Conservation (phyloP, 2,888 invertebrate genomes). For the Autographa gamma region DNA sequence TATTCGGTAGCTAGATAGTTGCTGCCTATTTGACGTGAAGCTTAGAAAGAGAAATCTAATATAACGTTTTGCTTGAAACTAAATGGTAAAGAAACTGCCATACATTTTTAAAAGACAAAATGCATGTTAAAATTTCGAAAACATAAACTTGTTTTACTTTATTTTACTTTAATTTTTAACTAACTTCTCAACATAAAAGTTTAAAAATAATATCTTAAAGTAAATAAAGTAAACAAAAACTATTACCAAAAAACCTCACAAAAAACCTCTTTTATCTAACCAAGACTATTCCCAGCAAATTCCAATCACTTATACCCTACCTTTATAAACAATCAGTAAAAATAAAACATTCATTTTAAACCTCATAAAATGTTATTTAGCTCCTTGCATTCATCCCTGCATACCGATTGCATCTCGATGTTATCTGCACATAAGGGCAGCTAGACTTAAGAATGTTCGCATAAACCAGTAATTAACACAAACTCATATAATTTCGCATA, state of each 20-base stretch:
- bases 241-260: too few relatives aligned
- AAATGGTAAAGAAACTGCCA: too few relatives aligned
- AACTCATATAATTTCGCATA: conserved; percentile 43
- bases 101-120: too few relatives aligned
- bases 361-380: conserved; percentile 30
- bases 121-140: too few relatives aligned
- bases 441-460: conserved; percentile 29
- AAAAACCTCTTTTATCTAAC: too few relatives aligned
- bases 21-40: not conserved
- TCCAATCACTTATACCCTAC: not conserved
- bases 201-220: too few relatives aligned
- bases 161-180: too few relatives aligned
- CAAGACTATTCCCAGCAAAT: not conserved
- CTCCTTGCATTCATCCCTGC: conserved; percentile 6
- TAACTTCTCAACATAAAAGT: too few relatives aligned
- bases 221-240: too few relatives aligned
- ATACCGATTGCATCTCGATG: conserved; percentile 39
- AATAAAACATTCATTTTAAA: conserved; percentile 30
- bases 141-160: too few relatives aligned
- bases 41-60: not conserved
- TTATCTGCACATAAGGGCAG: conserved; percentile 40
- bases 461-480: conserved; percentile 43
- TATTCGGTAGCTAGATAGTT: not conserved
- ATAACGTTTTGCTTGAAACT: not conserved
- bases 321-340: conserved; percentile 12